Base-by-base conservation (phyloP, 2,113 vertebrate species). In the Columba livia region DNA sequence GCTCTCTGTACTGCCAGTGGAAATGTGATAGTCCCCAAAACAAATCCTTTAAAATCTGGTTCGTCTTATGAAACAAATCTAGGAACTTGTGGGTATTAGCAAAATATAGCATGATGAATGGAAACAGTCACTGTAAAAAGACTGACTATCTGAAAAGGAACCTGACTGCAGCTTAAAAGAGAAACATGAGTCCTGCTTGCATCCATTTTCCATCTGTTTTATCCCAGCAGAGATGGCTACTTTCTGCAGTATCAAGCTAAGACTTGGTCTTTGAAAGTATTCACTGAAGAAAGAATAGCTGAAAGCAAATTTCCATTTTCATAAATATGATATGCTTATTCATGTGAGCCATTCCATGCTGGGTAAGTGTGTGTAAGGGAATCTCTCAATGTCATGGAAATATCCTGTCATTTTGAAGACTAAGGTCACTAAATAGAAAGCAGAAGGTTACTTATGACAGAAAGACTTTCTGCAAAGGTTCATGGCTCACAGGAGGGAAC, bases 401-500 rank as follows among this genome's bases (percentile, higher is more conserved):
- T 96, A 82, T 47, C 58, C 90, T 96, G 89, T 95, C 92, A 89
- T 96, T 92, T 93, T 93, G 95, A 96, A 97, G 96, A 92, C 88
- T 95, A 88, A 96, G 96, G 95, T 97, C 94, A 95, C 69, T 66
- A 81, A 86, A 90, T 71, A 94, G 83, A 97, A 95, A 96, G 90
- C 79, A 96, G 84, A 75, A 50, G 91, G 89, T 96, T 96, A 88
- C 79, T 88, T 89, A 64, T 47, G 53, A 96, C 92, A 96, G 89
- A 91, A 96, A 94, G 84, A 51, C 75, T 96, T 82, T 93, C 73
- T 90, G 48, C 77, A 94, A 95, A 98, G 95, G 94, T 97, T 95
- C 96, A 95, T 90, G 92, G 79, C 89, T 94, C 93, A 92, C 94
- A 97, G 97, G 94, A 95, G 96, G 97, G 85, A 95, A 91, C 60